Percentiles rank a stretch among this genome's conserved stretches.
Conservation (phyloP, 1,140 invertebrate genomes). For the Lamellibrachia luymesi region DNA sequence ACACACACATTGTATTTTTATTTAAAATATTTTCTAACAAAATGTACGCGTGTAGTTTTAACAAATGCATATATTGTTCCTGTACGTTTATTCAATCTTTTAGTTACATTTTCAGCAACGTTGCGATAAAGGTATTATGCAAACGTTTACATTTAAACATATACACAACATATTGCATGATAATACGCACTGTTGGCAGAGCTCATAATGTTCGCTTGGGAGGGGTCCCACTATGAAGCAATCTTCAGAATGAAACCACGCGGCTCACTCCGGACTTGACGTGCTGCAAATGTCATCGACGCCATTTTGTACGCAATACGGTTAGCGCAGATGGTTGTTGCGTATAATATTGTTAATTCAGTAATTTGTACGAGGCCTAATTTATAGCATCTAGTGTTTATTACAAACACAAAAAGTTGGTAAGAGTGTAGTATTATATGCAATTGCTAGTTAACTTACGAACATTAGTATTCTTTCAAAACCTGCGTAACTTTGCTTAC, state of each 20-base stretch:
- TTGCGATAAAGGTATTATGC: not conserved
- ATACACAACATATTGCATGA: not conserved
- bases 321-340: not conserved
- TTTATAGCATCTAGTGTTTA: not conserved
- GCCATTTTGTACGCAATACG: not conserved
- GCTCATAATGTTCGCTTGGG: too few relatives aligned
- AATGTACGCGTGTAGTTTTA: too few relatives aligned
- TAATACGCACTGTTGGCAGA: not conserved
- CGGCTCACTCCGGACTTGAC: not conserved
- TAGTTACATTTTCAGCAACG: not conserved
- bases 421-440: not conserved
- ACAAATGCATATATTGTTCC: too few relatives aligned
- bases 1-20: too few relatives aligned
- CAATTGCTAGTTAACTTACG: not conserved
- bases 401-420: not conserved
- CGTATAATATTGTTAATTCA: not conserved
- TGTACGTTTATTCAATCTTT: too few relatives aligned
- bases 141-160: not conserved
- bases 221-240: not conserved
- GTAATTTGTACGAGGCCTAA: not conserved
- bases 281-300: not conserved
- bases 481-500: not conserved
- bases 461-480: not conserved
- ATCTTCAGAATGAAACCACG: not conserved
- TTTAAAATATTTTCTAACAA: too few relatives aligned